Conservation (phyloP, 2,888 invertebrate species). For the Therioaphis trifolii region DNA sequence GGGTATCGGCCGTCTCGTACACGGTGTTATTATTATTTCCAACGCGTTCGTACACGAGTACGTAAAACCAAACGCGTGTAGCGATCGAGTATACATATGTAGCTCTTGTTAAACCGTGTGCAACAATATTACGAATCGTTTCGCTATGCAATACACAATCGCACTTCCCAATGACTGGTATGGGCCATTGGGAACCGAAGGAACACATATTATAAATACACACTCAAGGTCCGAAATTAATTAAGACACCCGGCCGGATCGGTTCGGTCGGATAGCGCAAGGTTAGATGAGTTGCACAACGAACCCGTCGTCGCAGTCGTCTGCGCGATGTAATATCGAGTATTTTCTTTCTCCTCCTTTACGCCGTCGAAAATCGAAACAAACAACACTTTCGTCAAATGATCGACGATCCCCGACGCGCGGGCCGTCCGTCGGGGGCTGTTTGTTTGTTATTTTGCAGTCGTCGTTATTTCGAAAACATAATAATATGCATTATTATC, state of each 20-base stretch:
- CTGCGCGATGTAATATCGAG: background rate
- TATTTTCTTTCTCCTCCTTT: background rate
- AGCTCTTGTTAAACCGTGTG: background rate
- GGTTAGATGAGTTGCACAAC: constrained; percentile 37
- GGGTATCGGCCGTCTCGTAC: background rate
- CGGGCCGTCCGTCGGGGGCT: background rate
- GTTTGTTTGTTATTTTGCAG: background rate
- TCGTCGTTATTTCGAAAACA: too few relatives aligned
- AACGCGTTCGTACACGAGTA: too few relatives aligned
- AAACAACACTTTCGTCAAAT: background rate
- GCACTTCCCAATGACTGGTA: background rate
- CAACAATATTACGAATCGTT: constrained; percentile 34
- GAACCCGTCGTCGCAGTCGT: background rate
- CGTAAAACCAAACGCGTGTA: background rate
- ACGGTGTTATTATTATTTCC: background rate
- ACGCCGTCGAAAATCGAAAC: background rate
- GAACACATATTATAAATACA: background rate
- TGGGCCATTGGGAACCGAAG: background rate
- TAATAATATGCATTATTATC: background rate
- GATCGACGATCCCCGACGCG: background rate
- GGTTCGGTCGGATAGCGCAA: constrained; percentile 14
- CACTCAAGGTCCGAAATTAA: constrained; percentile 46
- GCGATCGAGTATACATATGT: too few relatives aligned
- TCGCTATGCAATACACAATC: background rate
- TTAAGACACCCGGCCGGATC: constrained; percentile 45